These are phyloP conservation scores for Condylura cristata DNA, from an alignment of 2,113 vertebrate genomes.

Conservation along the genomic window DNA sequence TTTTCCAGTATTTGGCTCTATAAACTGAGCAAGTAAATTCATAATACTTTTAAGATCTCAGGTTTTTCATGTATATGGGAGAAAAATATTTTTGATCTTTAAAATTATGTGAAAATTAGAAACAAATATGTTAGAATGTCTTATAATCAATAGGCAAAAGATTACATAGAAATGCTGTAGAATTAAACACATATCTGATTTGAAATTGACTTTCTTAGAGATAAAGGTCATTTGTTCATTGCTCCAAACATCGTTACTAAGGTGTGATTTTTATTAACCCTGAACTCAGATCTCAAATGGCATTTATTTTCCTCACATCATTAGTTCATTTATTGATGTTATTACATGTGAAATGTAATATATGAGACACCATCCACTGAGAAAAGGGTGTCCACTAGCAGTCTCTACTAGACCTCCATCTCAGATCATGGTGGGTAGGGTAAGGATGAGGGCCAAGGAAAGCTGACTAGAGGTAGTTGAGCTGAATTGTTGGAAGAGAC, in stretches of 20 bases:
- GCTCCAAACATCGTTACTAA: neutral
- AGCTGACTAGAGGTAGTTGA: neutral
- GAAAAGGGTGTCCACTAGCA: neutral
- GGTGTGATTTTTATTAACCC: neutral
- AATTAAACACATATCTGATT: neutral
- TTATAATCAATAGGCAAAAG: neutral
- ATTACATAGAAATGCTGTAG: neutral
- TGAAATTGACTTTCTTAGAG: neutral
- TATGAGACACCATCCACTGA: too few species aligned
- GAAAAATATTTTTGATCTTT: neutral
- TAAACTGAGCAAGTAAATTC: neutral
- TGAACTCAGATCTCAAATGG: neutral
- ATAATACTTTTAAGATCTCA: neutral
- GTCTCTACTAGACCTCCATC: neutral
- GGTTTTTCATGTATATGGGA: neutral
- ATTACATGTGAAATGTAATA: neutral
- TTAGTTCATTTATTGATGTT: neutral
- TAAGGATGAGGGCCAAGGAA: neutral
- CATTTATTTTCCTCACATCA: neutral
- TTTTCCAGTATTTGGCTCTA: neutral
- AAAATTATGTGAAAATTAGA: neutral
- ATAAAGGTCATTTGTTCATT: neutral
- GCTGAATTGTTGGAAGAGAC: neutral
- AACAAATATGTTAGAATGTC: neutral
- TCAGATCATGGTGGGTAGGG: fast-evolving